Conservation (phyloP, 2,888 invertebrate genomes). For the Noctua fimbriata region DNA sequence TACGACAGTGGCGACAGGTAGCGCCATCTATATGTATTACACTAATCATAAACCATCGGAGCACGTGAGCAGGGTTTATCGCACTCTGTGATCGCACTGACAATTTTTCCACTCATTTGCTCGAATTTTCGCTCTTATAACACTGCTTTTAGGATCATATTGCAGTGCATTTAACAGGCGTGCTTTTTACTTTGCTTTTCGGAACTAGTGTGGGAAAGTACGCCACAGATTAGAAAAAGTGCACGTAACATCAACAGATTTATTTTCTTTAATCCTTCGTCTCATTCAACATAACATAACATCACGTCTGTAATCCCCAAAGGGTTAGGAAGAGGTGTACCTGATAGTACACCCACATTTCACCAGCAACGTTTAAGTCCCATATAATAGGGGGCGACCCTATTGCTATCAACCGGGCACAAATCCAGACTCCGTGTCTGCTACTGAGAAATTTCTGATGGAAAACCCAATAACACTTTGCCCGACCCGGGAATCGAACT, state of each 20-base stretch:
- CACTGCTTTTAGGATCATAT: not conserved
- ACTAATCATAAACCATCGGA: conserved; percentile 49
- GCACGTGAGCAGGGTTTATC: conserved; percentile 52
- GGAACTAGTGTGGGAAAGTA: not conserved
- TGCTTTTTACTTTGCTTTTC: not conserved
- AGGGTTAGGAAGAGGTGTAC: no score
- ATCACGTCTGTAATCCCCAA: no score
- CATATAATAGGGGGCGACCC: no score
- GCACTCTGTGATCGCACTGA: not conserved
- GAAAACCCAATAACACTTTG: no score
- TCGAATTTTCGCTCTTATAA: not conserved
- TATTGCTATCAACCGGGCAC: no score
- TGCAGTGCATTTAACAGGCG: not conserved
- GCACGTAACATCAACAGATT: not conserved
- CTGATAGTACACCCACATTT: no score
- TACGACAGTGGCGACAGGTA: conserved; percentile 39
- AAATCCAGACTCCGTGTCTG: no score
- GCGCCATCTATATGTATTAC: conserved; percentile 55
- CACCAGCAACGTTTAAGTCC: no score
- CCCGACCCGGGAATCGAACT: no score
- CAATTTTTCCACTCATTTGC: conserved; percentile 2
- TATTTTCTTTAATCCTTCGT: not conserved
- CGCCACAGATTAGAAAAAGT: not conserved
- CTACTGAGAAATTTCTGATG: no score
- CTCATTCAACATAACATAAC: not conserved